phyloP scores from a whole-genome alignment of 2,113 vertebrate genomes.

The Oreotragus oreotragus region DNA sequence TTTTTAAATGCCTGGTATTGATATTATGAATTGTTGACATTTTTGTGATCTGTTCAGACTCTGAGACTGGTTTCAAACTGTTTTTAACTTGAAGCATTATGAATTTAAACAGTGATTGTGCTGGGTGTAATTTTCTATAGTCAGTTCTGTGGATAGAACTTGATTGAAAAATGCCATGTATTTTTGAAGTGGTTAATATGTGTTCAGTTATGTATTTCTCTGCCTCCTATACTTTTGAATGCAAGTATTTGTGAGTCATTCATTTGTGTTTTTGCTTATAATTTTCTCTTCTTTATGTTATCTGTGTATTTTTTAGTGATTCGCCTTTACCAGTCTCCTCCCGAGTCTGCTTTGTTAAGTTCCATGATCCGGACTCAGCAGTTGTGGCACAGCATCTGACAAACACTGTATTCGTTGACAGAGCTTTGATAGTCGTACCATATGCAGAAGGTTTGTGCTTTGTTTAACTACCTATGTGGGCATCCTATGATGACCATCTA shows the following conservation, averaged over 20 bases:
- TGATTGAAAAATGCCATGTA: background rate
- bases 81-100: background rate
- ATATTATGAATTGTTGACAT: background rate
- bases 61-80: background rate
- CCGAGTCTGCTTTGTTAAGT: constrained; percentile 99
- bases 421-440: constrained; percentile 98
- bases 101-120: background rate
- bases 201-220: background rate
- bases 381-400: constrained; percentile 99
- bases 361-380: constrained; percentile 96
- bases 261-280: background rate
- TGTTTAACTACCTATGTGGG: constrained; percentile 79
- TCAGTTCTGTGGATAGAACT: background rate
- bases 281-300: background rate
- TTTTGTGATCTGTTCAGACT: background rate
- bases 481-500: constrained; percentile 67
- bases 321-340: constrained; percentile 99
- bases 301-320: constrained; percentile 91
- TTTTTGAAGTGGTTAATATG: background rate
- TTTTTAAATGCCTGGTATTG: background rate
- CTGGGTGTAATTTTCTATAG: background rate
- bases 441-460: constrained; percentile 99
- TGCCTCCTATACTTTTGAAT: background rate
- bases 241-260: background rate
- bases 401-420: constrained; percentile 99